Evolutionary conservation across 2,888 invertebrate species (phyloP), one percentile per base, ranked within the genome.

Genomic region (Epinotia brunnichana): DNA sequence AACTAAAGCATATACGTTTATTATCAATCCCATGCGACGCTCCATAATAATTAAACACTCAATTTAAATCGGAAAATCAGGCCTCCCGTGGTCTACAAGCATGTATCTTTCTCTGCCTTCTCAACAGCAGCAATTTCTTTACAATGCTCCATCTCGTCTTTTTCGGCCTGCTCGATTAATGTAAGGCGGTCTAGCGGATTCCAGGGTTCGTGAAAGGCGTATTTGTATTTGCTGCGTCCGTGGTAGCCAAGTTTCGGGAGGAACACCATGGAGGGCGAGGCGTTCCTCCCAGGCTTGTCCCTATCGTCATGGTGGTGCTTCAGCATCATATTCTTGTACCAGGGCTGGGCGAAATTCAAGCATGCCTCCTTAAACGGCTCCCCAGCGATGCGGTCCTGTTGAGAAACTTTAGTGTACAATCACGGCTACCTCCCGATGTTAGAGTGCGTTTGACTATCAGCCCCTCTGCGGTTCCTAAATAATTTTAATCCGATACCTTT

Each of bases 121-220:
- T 76, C 76, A 11, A 74, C 69, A 13, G 75, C 66, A 5, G 68
- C 61, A 0, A 73, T 60, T 1, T 81, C 79, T 3, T 78, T 79
- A 2, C 74, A 39, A 5, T 76, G 74, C 2, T 74, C 80, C 2
- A 79, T 75, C 35, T 89, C 89, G 9, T 87, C 83, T 39, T 83
- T 85, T 74, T 90, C 92, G 0, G 91, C 92, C 69, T 87, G 79
- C n/a, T 87, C 84, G 24, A 92, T 77, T 51, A 92, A 76, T 0
- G 85, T 70, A 54, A 90, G 69, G 54, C 92, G 83, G 77, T 92
- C 91, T 39, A 91, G 74, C 0, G 92, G 92, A 56, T 83, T 88
- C 92, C 92, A 92, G 0, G 92, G 92, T 76, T 92, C 92, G 61
- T 92, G 92, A 76, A 92, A 92, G 0, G 92, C 92, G 74, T 86